phyloP scores from a whole-genome alignment of 2,888 invertebrate species.

The Autographa pulchrina region DNA sequence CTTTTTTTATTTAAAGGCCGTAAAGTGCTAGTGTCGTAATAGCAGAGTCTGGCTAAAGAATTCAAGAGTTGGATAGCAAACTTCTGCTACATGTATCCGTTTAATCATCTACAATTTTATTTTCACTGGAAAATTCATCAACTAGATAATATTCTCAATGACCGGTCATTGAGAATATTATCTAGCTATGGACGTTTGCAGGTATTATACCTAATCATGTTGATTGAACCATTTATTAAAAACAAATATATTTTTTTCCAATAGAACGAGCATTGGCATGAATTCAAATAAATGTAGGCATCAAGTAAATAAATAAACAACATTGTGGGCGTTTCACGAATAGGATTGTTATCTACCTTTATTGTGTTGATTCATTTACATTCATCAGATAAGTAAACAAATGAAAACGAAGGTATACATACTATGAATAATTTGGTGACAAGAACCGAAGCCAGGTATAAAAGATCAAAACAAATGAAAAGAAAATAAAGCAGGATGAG shows the following conservation, averaged over 20 bases:
- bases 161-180: too few species aligned
- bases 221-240: not conserved
- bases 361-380: constrained; percentile 9
- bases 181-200: not conserved
- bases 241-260: not conserved
- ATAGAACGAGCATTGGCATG: not conserved
- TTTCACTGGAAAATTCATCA: not conserved
- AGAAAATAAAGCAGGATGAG: constrained; percentile 18
- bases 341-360: constrained; percentile 5
- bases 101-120: not conserved
- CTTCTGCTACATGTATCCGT: too few species aligned
- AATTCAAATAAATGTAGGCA: constrained; percentile 1
- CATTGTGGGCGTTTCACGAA: not conserved
- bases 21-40: not conserved
- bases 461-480: constrained; percentile 28
- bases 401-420: not conserved
- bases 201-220: not conserved
- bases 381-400: constrained; percentile 10
- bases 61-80: not conserved
- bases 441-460: constrained; percentile 3
- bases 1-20: not conserved
- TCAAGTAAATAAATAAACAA: constrained; percentile 6
- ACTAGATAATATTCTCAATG: not conserved
- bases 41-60: not conserved
- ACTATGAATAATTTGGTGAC: constrained; percentile 13